A percentile compares a stretch with the other conserved stretches of the same genome.
Conservation (phyloP, 2,888 invertebrate genomes). For the Rhabditophanes sp. region DNA sequence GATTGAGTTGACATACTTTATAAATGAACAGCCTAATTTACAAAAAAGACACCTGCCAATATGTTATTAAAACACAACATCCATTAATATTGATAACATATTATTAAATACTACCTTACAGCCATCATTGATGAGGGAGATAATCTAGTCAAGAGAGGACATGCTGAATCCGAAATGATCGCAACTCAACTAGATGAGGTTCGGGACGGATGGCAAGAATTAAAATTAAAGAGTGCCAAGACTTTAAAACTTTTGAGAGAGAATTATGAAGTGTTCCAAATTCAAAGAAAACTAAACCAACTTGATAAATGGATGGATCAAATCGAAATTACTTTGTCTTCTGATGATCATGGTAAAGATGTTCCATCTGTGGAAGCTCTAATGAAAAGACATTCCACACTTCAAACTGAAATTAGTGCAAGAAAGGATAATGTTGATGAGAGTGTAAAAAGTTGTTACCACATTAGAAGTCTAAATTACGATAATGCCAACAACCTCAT, state of each 20-base stretch:
- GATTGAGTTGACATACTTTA: too few relatives aligned
- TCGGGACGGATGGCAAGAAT: constrained; percentile 68
- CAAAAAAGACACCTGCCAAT: too few relatives aligned
- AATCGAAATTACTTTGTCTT: constrained; percentile 61
- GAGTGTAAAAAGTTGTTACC: constrained; percentile 11
- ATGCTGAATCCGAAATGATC: constrained; percentile 62
- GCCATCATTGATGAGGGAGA: constrained; percentile 45
- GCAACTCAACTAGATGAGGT: constrained; percentile 66
- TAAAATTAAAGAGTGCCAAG: constrained; percentile 59
- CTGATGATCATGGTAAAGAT: constrained; percentile 70
- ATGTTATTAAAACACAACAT: too few relatives aligned
- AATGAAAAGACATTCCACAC: constrained; percentile 50
- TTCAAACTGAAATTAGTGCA: constrained; percentile 29
- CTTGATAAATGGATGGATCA: constrained; percentile 74
- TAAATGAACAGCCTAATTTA: too few relatives aligned
- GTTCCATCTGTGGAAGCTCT: constrained; percentile 68
- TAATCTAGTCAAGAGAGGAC: constrained; percentile 55
- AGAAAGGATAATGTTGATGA: constrained; percentile 49
- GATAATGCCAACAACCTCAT: constrained; percentile 12
- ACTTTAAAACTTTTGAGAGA: constrained; percentile 49
- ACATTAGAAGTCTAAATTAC: constrained; percentile 9
- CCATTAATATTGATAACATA: neutral
- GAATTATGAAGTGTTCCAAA: constrained; percentile 32
- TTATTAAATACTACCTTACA: constrained; percentile 15
- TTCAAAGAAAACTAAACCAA: constrained; percentile 65